A percentile compares a stretch with the other conserved stretches of the same genome.
These are phyloP conservation scores for Drosophila longiperda DNA, from an alignment of 2,888 invertebrate genomes.

Conservation along the genomic window DNA sequence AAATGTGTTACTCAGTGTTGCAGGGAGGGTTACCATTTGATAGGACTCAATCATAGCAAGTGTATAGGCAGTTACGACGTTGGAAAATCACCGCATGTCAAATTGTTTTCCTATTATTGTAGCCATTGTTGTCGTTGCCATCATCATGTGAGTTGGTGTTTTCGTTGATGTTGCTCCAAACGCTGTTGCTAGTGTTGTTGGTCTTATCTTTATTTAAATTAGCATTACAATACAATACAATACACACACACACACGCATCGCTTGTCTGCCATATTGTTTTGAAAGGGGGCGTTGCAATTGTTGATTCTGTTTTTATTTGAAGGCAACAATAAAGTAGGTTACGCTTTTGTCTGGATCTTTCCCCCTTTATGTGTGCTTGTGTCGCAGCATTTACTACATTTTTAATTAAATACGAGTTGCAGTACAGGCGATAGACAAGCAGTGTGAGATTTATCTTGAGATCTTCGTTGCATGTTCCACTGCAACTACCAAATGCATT, in stretches of 20 bases:
- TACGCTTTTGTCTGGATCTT: slow-evolving; percentile 21
- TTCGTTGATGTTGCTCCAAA: slow-evolving; percentile 41
- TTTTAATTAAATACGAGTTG: slow-evolving; percentile 65
- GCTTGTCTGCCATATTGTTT: slow-evolving; percentile 61
- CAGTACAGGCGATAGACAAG: slow-evolving; percentile 55
- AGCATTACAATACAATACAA: slow-evolving; percentile 74
- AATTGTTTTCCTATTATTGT: slow-evolving; percentile 80
- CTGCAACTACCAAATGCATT: neutral
- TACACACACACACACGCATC: slow-evolving; percentile 19
- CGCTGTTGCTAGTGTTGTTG: slow-evolving; percentile 53
- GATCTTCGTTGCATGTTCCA: neutral
- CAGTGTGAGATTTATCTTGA: slow-evolving; percentile 26
- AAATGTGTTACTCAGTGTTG: neutral
- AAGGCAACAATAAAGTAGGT: slow-evolving; percentile 49
- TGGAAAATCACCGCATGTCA: slow-evolving; percentile 74
- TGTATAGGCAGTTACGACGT: slow-evolving; percentile 28
- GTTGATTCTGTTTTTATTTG: slow-evolving; percentile 15
- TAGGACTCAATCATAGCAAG: slow-evolving; percentile 13
- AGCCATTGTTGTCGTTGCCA: slow-evolving; percentile 54
- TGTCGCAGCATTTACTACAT: slow-evolving; percentile 58
- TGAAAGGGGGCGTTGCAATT: slow-evolving; percentile 33
- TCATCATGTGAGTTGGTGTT: slow-evolving; percentile 41
- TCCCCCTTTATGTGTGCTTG: slow-evolving; percentile 12
- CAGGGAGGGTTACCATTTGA: neutral
- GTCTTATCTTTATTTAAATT: slow-evolving; percentile 79